These are phyloP conservation scores for Syngnathus floridae DNA, from an alignment of 2,113 vertebrate genomes.

Conservation along the genomic window DNA sequence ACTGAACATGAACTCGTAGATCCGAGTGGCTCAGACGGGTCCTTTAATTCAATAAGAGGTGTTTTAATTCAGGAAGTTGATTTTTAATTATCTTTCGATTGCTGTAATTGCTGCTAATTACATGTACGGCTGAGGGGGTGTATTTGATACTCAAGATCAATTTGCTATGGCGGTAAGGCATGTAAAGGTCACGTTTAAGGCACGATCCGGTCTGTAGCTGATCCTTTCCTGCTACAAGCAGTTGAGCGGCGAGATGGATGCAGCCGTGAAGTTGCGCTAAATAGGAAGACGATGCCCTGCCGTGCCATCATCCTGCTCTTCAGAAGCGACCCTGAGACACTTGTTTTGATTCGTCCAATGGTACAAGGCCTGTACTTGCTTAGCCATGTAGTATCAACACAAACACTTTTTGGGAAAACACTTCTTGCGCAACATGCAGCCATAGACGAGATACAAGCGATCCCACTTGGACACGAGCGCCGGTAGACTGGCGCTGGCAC, in stretches of 20 bases:
- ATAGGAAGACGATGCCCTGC: constrained; percentile 21
- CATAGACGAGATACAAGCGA: constrained; percentile 24
- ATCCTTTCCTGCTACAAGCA: constrained; percentile 6
- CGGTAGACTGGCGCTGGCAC: constrained; percentile 4
- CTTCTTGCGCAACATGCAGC: constrained; percentile 36
- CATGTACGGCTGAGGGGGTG: constrained; percentile 2
- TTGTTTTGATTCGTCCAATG: constrained; percentile 35
- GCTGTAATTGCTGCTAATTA: background rate
- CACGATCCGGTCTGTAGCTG: constrained; percentile 39
- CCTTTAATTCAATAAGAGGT: no score
- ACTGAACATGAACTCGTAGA: no score
- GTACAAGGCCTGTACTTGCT: constrained; percentile 16
- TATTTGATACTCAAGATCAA: background rate
- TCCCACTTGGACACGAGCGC: constrained; percentile 10
- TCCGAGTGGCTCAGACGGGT: no score
- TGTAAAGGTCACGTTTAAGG: constrained; percentile 39
- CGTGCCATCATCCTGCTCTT: constrained; percentile 49
- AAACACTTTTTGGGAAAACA: constrained; percentile 22
- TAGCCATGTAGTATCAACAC: constrained; percentile 44
- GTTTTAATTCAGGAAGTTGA: background rate
- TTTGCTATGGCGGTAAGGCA: constrained; percentile 7
- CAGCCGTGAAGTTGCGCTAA: constrained; percentile 16
- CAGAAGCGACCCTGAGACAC: constrained; percentile 55
- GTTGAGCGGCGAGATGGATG: constrained; percentile 8
- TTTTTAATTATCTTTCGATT: background rate